Percentiles rank a stretch among this genome's conserved stretches.
Evolutionary conservation across 2,888 invertebrate species (phyloP).

Genomic region (Apamea sordens): DNA sequence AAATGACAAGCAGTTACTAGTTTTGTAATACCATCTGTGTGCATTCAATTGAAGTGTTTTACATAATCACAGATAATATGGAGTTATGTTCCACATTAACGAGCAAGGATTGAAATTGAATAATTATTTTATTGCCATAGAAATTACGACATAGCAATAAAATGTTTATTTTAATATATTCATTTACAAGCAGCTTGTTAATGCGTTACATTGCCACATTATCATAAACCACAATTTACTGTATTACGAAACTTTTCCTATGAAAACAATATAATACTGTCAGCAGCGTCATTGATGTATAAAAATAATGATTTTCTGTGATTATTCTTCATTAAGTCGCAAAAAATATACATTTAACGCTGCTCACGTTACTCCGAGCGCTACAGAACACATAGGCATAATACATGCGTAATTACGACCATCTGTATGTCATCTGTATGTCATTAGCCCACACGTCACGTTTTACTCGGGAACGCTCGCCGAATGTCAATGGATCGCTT

Average conservation of each 20-base stretch:
- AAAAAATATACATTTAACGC: constrained; percentile 62
- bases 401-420: constrained; percentile 71
- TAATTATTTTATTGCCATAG: constrained; percentile 56
- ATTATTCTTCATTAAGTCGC: constrained; percentile 54
- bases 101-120: constrained; percentile 43
- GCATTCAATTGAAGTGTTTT: constrained; percentile 37
- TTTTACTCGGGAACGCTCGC: constrained; percentile 76
- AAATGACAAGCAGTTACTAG: constrained; percentile 17
- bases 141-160: constrained; percentile 46
- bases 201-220: constrained; percentile 40
- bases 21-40: constrained; percentile 20
- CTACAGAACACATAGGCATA: constrained; percentile 73
- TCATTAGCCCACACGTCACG: constrained; percentile 82
- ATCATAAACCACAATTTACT: constrained; percentile 37
- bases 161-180: constrained; percentile 55
- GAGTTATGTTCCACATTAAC: constrained; percentile 52
- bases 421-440: constrained; percentile 73
- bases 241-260: constrained; percentile 29
- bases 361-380: constrained; percentile 67
- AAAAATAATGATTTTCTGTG: constrained; percentile 54
- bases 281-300: constrained; percentile 22
- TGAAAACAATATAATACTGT: constrained; percentile 22
- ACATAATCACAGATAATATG: constrained; percentile 55
- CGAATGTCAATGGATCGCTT: constrained; percentile 83
- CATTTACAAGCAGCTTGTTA: constrained; percentile 36